Conservation (phyloP, 1,140 invertebrate species). For the Monomorium pharaonis region DNA sequence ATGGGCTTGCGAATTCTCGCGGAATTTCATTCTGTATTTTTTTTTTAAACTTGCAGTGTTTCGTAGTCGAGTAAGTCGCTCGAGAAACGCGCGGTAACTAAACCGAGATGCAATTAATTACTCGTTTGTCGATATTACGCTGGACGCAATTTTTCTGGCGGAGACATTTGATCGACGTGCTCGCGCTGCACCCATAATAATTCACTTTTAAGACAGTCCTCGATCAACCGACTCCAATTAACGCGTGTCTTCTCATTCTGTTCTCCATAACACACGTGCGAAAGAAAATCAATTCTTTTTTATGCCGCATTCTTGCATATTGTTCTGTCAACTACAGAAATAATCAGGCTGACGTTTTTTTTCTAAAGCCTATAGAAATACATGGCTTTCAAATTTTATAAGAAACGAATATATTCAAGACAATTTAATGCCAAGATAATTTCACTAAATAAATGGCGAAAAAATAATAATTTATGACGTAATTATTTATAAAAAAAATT, state of each 20-base stretch:
- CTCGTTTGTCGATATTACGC: conserved; percentile 43
- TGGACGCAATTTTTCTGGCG: conserved; percentile 23
- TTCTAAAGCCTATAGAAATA: background rate
- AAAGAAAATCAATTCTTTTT: background rate
- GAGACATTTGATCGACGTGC: conserved; percentile 17
- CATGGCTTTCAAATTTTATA: background rate
- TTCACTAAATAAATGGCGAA: background rate
- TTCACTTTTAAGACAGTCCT: conserved; percentile 37
- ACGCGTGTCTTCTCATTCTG: background rate
- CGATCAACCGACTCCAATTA: conserved; percentile 33
- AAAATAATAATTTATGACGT: background rate
- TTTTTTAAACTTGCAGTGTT: background rate
- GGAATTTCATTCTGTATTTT: background rate
- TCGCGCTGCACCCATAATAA: conserved; percentile 16
- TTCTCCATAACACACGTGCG: background rate
- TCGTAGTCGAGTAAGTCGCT: background rate
- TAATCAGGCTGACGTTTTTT: background rate
- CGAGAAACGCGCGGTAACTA: background rate
- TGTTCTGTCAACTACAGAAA: background rate
- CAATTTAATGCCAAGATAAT: background rate
- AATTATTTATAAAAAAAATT: too few relatives aligned
- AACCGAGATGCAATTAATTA: conserved; percentile 33
- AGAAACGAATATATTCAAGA: background rate
- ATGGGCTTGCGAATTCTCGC: background rate
- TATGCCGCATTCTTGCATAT: background rate